Evolutionary conservation across 1,140 invertebrate species (phyloP).

Genomic region (Apis florea): DNA sequence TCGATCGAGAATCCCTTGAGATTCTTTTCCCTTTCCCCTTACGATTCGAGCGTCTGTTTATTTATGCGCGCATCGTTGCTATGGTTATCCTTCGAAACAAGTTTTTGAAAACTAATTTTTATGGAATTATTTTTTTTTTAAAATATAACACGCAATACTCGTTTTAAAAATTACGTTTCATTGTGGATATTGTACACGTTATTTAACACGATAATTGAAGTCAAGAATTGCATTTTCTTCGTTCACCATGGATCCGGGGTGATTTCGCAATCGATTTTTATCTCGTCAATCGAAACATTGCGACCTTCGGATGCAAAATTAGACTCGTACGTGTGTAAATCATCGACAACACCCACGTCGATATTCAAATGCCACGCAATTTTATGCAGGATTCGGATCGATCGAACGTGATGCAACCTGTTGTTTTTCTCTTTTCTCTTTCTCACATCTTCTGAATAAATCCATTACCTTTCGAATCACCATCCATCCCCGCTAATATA

Average conservation of each 20-base stretch:
- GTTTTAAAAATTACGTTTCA: no score
- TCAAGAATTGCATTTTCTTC: background rate
- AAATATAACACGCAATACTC: no score
- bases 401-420: slow-evolving; percentile 33
- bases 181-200: no score
- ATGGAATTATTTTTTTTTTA: no score
- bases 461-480: no score
- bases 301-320: slow-evolving; percentile 39
- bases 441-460: background rate
- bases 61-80: no score
- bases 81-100: no score
- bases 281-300: background rate
- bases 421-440: background rate
- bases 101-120: no score
- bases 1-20: slow-evolving; percentile 32
- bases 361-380: slow-evolving; percentile 39
- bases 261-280: slow-evolving; percentile 28
- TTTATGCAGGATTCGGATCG: slow-evolving; percentile 32
- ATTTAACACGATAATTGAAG: background rate
- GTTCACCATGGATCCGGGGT: background rate
- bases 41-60: no score
- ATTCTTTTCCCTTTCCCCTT: slow-evolving; percentile 4
- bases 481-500: no score
- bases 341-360: slow-evolving; percentile 22
- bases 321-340: slow-evolving; percentile 29